These are phyloP conservation scores for Acridotheres tristis DNA, from an alignment of 2,797 vertebrate species.

Conservation along the genomic window DNA sequence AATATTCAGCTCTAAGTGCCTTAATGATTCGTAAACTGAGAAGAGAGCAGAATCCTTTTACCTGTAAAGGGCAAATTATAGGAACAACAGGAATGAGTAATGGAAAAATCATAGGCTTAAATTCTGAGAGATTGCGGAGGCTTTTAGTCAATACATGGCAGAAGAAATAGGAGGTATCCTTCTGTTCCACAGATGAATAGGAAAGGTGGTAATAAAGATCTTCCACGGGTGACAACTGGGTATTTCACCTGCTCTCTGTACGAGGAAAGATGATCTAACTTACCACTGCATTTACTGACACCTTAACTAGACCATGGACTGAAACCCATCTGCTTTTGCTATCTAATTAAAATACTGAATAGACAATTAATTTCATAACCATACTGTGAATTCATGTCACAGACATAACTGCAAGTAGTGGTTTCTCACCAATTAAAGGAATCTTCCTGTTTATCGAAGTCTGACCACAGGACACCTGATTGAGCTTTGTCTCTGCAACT, in stretches of 20 bases:
- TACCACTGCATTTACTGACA: background rate
- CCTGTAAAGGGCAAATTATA: background rate
- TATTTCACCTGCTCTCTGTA: background rate
- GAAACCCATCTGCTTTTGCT: background rate
- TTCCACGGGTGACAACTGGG: background rate
- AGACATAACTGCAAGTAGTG: background rate
- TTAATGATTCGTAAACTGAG: background rate
- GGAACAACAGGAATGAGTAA: background rate
- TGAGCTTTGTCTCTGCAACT: background rate
- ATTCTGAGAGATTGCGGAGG: background rate
- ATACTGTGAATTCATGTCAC: background rate
- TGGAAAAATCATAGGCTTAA: background rate
- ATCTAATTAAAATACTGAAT: background rate
- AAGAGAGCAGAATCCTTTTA: background rate
- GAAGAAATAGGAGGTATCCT: background rate
- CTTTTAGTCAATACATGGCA: background rate
- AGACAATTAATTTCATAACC: background rate
- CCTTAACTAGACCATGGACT: background rate
- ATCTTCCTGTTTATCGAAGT: background rate
- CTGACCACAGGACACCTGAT: background rate
- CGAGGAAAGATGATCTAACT: background rate
- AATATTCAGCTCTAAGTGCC: background rate
- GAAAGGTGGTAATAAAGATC: background rate
- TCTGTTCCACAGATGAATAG: background rate
- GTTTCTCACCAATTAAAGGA: background rate